Evolutionary conservation across 2,113 vertebrate species (phyloP).

Genomic region (Galbula dea): DNA sequence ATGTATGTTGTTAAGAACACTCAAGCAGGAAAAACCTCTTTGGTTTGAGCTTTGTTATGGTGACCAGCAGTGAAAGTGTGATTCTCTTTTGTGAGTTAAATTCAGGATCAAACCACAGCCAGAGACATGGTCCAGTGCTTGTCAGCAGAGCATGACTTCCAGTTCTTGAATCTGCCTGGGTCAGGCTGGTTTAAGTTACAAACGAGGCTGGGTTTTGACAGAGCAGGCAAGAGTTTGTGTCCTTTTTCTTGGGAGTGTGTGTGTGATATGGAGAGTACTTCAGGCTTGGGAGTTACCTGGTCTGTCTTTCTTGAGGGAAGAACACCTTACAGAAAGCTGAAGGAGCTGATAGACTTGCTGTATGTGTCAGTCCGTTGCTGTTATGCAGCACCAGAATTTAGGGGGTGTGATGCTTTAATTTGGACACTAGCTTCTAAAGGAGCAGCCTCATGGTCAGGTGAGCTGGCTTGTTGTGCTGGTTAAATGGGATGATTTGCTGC

Average conservation of each 20-base stretch:
- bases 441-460: fast-evolving
- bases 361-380: not conserved
- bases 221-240: not conserved
- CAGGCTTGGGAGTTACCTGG: not conserved
- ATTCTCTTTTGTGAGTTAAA: not conserved
- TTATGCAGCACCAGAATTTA: not conserved
- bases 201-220: not conserved
- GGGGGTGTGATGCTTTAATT: not conserved
- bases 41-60: not conserved
- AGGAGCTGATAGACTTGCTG: not conserved
- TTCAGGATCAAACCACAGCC: not conserved
- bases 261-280: not conserved
- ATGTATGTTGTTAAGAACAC: not conserved
- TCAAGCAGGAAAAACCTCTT: not conserved
- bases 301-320: not conserved
- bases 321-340: not conserved
- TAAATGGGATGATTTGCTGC: not conserved
- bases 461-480: not conserved
- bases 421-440: not conserved
- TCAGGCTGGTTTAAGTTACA: not conserved
- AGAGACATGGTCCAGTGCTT: not conserved
- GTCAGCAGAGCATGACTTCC: not conserved
- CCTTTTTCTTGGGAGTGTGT: not conserved
- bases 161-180: not conserved
- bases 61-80: not conserved